Evolutionary conservation across 2,888 invertebrate genomes (phyloP).

Genomic region (Yponomeuta cagnagella): DNA sequence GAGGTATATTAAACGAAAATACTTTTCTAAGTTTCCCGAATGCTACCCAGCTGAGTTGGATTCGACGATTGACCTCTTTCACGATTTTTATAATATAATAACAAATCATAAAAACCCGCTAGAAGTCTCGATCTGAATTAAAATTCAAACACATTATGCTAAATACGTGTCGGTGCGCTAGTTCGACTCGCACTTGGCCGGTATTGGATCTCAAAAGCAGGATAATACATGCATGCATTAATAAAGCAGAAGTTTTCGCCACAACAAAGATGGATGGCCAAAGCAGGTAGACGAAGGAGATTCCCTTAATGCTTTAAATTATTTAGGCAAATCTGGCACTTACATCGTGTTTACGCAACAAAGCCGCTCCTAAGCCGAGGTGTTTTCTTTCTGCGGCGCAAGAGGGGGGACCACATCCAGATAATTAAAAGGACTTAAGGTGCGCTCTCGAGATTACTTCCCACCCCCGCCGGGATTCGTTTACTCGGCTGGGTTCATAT

Average conservation of each 20-base stretch:
- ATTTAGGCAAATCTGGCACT: slow-evolving; percentile 25
- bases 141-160: too few species aligned
- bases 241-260: not conserved
- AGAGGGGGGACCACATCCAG: slow-evolving; percentile 30
- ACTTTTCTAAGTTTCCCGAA: too few species aligned
- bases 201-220: too few species aligned
- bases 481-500: slow-evolving; percentile 27
- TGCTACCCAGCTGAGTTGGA: too few species aligned
- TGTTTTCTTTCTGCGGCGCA: slow-evolving; percentile 50
- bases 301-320: slow-evolving; percentile 19
- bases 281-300: slow-evolving; percentile 3
- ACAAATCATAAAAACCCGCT: too few species aligned
- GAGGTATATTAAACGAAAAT: too few species aligned
- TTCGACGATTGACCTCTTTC: too few species aligned
- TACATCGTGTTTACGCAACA: slow-evolving; percentile 21
- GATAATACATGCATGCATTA: not conserved
- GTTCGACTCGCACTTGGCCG: too few species aligned
- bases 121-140: too few species aligned
- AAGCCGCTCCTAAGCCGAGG: slow-evolving; percentile 24
- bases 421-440: slow-evolving; percentile 59
- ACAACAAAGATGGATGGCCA: not conserved
- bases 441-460: slow-evolving; percentile 37
- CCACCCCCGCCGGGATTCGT: slow-evolving; percentile 7
- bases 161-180: too few species aligned
- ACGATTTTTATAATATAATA: too few species aligned